Evolutionary conservation across 2,113 vertebrate species (phyloP).

Genomic region (Gobiocypris rarus): DNA sequence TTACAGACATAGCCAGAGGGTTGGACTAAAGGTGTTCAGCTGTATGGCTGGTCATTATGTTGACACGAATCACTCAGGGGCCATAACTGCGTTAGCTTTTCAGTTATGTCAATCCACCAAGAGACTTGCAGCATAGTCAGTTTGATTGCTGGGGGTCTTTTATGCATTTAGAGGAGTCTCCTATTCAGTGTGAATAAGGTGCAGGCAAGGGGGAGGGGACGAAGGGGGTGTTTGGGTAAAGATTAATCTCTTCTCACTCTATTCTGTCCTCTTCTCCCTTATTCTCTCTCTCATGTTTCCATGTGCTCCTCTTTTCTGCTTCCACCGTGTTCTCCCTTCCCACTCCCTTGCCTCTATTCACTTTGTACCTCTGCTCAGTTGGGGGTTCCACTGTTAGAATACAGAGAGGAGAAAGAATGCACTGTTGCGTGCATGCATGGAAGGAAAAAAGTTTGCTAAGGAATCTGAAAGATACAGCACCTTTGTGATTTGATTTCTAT

Average conservation of each 20-base stretch:
- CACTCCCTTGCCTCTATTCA: constrained; percentile 69
- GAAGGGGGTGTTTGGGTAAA: constrained; percentile 70
- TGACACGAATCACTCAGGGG: constrained; percentile 69
- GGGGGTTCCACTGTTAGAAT: constrained; percentile 63
- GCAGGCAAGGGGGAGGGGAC: constrained; percentile 58
- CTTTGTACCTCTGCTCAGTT: constrained; percentile 73
- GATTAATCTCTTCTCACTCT: constrained; percentile 78
- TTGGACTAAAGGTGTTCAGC: constrained; percentile 61
- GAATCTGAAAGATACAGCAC: constrained; percentile 8
- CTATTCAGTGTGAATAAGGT: constrained; percentile 78
- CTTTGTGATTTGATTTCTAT: constrained; percentile 13
- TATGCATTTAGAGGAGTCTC: constrained; percentile 69
- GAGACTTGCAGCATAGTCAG: constrained; percentile 70
- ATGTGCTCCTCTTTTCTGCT: constrained; percentile 67
- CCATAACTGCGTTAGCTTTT: constrained; percentile 66
- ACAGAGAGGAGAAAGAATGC: constrained; percentile 60
- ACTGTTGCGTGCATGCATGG: constrained; percentile 20
- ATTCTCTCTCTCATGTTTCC: constrained; percentile 67
- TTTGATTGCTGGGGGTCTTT: constrained; percentile 74
- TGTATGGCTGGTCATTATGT: constrained; percentile 63
- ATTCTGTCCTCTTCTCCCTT: constrained; percentile 68
- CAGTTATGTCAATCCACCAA: constrained; percentile 63
- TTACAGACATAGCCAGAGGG: neutral
- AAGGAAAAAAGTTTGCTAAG: constrained; percentile 9
- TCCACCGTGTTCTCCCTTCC: constrained; percentile 62